These are phyloP conservation scores for Tokudaia tokunoshimensis DNA, from an alignment of 2,797 vertebrate genomes.

Conservation along the genomic window DNA sequence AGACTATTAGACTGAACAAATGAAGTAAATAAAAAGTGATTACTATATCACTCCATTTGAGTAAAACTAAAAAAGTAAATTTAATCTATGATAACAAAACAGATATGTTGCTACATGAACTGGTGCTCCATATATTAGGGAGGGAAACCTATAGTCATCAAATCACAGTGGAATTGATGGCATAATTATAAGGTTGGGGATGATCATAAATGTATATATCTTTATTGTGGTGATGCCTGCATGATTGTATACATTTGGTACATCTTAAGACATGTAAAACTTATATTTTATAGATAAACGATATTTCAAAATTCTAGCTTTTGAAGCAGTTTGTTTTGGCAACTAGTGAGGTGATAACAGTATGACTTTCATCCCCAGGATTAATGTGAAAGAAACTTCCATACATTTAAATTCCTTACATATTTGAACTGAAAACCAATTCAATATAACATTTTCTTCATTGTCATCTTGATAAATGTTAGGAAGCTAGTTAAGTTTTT, in stretches of 20 bases:
- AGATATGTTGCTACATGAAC: not conserved
- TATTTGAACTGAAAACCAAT: not conserved
- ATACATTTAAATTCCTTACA: constrained; percentile 13
- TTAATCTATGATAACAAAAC: not conserved
- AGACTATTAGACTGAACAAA: not conserved
- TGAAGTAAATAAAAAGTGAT: not conserved
- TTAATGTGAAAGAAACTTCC: constrained; percentile 4
- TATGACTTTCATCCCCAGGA: not conserved
- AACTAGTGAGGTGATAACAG: not conserved
- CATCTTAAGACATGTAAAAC: constrained; percentile 13
- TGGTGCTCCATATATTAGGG: not conserved
- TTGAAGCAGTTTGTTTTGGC: not conserved
- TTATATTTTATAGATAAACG: not conserved
- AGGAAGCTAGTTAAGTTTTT: not conserved
- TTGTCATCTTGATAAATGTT: not conserved
- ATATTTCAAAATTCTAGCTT: not conserved
- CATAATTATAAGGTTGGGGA: not conserved
- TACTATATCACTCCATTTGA: not conserved
- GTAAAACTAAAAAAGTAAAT: not conserved
- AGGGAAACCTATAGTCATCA: not conserved
- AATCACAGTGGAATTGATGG: not conserved
- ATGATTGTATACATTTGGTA: not conserved
- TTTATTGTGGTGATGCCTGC: not conserved
- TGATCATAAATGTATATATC: not conserved
- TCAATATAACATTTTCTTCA: not conserved